Evolutionary conservation across 2,113 vertebrate species (phyloP).

Genomic region (Fregetta grallaria): DNA sequence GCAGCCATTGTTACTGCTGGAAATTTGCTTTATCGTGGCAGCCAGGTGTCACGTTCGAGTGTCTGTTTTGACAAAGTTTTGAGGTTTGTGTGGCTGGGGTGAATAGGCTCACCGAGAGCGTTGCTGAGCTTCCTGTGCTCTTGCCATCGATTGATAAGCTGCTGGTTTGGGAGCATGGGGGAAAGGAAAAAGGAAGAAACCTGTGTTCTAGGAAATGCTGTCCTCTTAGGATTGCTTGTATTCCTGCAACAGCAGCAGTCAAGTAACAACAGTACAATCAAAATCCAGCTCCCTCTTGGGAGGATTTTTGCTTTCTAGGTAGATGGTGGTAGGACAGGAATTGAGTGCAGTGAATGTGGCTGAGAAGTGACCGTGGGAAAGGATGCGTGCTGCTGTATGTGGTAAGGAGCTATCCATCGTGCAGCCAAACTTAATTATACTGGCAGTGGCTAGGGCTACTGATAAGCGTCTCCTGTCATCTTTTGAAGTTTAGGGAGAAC

Average conservation of each 20-base stretch:
- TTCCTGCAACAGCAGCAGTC: not conserved
- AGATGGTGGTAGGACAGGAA: not conserved
- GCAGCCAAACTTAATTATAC: not conserved
- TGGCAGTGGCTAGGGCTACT: not conserved
- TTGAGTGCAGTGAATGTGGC: not conserved
- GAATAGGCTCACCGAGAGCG: not conserved
- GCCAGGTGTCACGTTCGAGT: not conserved
- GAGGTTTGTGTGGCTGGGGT: not conserved
- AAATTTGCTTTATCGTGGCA: not conserved
- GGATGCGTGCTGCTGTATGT: not conserved
- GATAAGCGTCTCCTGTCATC: not conserved
- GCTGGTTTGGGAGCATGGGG: not conserved
- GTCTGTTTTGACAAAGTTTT: not conserved
- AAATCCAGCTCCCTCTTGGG: not conserved
- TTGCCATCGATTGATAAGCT: not conserved
- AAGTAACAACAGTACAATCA: not conserved
- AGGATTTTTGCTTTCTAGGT: not conserved
- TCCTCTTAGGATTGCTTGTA: not conserved
- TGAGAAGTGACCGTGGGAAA: not conserved
- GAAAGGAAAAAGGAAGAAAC: not conserved
- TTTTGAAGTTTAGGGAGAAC: not conserved
- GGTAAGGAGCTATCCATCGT: not conserved
- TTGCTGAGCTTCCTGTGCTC: not conserved
- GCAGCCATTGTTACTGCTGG: not conserved
- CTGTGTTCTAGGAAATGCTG: not conserved